Base-by-base conservation (phyloP, 2,113 vertebrate species). In the Salvator merianae region DNA sequence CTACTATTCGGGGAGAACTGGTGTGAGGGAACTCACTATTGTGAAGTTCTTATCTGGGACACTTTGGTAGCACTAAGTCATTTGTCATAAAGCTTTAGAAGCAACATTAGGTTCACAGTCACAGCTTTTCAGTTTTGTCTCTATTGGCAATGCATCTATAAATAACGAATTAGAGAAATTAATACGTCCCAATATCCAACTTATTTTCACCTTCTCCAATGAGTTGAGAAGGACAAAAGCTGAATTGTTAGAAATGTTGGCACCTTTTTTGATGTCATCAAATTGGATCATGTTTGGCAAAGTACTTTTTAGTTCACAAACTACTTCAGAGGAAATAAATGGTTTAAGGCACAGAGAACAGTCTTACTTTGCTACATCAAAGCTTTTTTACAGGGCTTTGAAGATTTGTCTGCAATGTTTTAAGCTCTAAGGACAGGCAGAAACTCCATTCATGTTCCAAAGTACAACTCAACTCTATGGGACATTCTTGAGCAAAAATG, bases 31-130 rank as follows among this genome's bases (percentile, higher is more conserved):
- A n/a, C n/a, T n/a, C n/a, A n/a, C n/a, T n/a, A n/a, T n/a, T n/a
- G n/a, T n/a, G n/a, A n/a, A n/a, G n/a, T n/a, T n/a, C n/a, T n/a
- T n/a, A n/a, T n/a, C n/a, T n/a, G n/a, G n/a, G n/a, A n/a, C n/a
- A n/a, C n/a, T n/a, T n/a, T n/a, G n/a, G n/a, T n/a, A n/a, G n/a
- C n/a, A n/a, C n/a, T 92, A 82, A 59, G 87, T 87, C 88, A 43
- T 86, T 94, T 81, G 86, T 77, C 93, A 90, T 76, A 82, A 89
- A 91, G 20, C 71, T 91, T 84, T 83, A 72, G 65, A 87, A 84
- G 89, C 90, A 74, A 89, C 86, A 62, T 81, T 66, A 79, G 34
- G 24, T 40, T 86, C 84, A 87, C 66, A 53, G 89, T 87, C 30
- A 83, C 20, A 28, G 86, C 28, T 73, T 79, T 83, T 65, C 22